phyloP scores from a whole-genome alignment of 1,140 invertebrate genomes.

The Drosophila lacertosa region DNA sequence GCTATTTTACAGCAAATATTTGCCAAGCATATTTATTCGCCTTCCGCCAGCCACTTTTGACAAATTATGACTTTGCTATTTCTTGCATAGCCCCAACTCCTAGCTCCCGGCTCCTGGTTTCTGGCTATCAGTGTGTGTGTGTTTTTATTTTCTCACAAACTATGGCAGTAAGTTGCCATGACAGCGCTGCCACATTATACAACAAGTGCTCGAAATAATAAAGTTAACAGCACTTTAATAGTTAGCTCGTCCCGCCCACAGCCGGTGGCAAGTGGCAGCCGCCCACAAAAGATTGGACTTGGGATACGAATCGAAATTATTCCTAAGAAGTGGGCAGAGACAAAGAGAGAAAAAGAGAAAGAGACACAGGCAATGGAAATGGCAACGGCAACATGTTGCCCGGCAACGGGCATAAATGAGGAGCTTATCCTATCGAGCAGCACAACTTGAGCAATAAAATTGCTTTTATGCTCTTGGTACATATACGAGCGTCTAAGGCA shows the following conservation, averaged over 20 bases:
- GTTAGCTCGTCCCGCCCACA: constrained; percentile 55
- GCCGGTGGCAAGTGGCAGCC: constrained; percentile 44
- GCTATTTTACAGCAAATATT: constrained; percentile 70
- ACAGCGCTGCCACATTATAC: constrained; percentile 78
- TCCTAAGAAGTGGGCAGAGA: not conserved
- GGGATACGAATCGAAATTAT: constrained; percentile 39
- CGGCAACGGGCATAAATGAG: constrained; percentile 75
- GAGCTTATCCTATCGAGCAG: constrained; percentile 77
- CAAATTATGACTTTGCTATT: constrained; percentile 74
- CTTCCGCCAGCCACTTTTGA: constrained; percentile 64
- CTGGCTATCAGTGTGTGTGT: constrained; percentile 17
- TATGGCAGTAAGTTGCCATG: constrained; percentile 75
- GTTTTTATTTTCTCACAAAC: constrained; percentile 55
- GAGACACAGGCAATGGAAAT: constrained; percentile 48
- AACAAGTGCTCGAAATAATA: constrained; percentile 82
- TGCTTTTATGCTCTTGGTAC: constrained; percentile 62
- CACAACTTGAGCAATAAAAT: constrained; percentile 81
- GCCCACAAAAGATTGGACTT: constrained; percentile 41
- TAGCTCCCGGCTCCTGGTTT: not conserved
- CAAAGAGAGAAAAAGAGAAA: constrained; percentile 2
- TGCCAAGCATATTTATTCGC: constrained; percentile 64
- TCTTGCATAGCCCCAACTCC: not conserved
- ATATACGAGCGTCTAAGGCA: constrained; percentile 20
- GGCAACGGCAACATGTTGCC: constrained; percentile 79
- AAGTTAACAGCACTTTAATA: constrained; percentile 82